Conservation (phyloP, 2,113 vertebrate genomes). For the Carollia perspicillata region DNA sequence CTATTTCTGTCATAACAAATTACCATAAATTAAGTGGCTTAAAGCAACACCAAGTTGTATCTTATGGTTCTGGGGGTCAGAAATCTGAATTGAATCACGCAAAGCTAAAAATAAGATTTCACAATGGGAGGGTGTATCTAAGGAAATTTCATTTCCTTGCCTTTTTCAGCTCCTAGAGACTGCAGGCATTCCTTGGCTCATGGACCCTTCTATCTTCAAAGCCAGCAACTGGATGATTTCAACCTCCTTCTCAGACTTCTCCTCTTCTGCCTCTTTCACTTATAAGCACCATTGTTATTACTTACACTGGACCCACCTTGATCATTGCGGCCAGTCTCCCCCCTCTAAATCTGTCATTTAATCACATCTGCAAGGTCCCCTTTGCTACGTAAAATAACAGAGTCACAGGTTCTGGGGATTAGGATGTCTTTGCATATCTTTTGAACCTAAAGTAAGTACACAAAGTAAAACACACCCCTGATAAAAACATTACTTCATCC, state of each 20-base stretch:
- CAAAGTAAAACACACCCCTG: background rate
- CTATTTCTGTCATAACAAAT: background rate
- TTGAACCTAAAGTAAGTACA: background rate
- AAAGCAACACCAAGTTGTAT: background rate
- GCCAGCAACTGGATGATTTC: background rate
- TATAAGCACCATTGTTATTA: background rate
- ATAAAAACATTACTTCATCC: background rate
- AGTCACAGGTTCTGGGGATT: background rate
- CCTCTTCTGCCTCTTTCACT: background rate
- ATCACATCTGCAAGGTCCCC: background rate
- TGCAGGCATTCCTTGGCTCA: background rate
- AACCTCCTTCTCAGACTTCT: background rate
- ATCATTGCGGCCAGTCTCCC: background rate
- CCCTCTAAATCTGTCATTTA: background rate
- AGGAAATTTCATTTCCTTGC: background rate
- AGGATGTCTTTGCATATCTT: background rate
- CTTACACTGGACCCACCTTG: background rate
- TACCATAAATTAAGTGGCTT: background rate
- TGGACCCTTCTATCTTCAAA: background rate
- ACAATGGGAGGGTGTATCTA: rapidly evolving
- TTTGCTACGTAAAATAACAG: background rate
- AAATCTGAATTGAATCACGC: background rate
- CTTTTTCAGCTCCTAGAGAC: background rate
- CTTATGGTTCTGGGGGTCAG: background rate
- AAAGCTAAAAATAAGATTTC: background rate